Evolutionary conservation across 1,140 invertebrate genomes (phyloP), one percentile per base, ranked within the genome.

Genomic region (Cheumatopsyche charites): DNA sequence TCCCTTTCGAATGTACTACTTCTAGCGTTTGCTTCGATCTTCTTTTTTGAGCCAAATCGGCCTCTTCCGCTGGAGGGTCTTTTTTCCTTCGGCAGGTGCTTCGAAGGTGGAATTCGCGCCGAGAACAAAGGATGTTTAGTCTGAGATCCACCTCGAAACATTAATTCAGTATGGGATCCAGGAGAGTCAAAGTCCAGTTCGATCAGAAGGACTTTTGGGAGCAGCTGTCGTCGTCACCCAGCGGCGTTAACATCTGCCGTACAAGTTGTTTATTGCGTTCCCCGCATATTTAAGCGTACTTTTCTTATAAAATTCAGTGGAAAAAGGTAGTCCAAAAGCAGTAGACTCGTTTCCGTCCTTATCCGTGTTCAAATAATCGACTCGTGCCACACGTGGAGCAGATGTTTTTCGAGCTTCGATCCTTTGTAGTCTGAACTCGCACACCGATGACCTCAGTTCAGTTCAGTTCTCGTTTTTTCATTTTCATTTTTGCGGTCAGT

Each of bases 171-270:
- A n/a, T n/a, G n/a, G n/a, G n/a, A n/a, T n/a, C n/a, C n/a, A n/a
- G n/a, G n/a, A n/a, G n/a, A n/a, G n/a, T n/a, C n/a, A n/a, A n/a
- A n/a, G 29, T 9, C 3, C 29, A 36, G 29, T 9, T 36, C 29
- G 29, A 36, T 36, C 29, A 36, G 29, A 36, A 36, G 9, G 29
- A 36, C 29, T 36, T 36, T 36, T 13, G 55, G 12, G 19, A 61
- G 42, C 25, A 67, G 63, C 63, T 29, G 63, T 43, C 3, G 55
- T 21, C 17, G 63, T 21, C 21, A 67, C 36, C 36, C 43, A 47
- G 55, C 42, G 49, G 43, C 13, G 63, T 47, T n/a, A 66, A 67
- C 63, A 67, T 67, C 63, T 67, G 63, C 63, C 63, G 43, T 41
- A 49, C 63, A 45, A 65, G 62, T 63, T 43, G 42, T 67, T 47